These are phyloP conservation scores for Ciconia maguari DNA, from an alignment of 2,113 vertebrate species.

Conservation along the genomic window DNA sequence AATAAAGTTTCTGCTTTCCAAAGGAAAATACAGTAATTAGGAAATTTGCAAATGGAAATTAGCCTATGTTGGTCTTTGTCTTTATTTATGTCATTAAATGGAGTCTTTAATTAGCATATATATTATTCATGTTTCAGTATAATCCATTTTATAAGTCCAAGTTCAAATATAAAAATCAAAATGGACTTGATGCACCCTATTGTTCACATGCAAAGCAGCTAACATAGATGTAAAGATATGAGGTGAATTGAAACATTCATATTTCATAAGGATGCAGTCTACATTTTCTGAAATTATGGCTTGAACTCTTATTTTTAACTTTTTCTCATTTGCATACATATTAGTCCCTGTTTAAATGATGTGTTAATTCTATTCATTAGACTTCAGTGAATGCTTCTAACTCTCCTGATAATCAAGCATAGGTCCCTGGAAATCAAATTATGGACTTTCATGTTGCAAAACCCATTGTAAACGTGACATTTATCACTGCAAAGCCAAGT, in stretches of 20 bases:
- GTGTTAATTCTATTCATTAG: constrained; percentile 74
- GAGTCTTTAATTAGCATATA: constrained; percentile 65
- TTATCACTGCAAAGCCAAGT: constrained; percentile 40
- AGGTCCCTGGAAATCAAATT: constrained; percentile 62
- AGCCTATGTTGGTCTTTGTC: constrained; percentile 19
- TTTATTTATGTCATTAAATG: constrained; percentile 65
- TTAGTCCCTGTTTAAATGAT: constrained; percentile 68
- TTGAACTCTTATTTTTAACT: constrained; percentile 58
- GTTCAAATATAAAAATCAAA: constrained; percentile 63
- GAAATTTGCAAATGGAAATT: constrained; percentile 63
- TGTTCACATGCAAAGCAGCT: constrained; percentile 62
- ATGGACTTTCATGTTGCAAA: constrained; percentile 38
- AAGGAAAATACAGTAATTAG: constrained; percentile 48
- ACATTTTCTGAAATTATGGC: constrained; percentile 50
- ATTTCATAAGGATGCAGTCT: constrained; percentile 50
- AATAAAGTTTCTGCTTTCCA: constrained; percentile 39
- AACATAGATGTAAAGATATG: constrained; percentile 49
- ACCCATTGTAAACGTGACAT: constrained; percentile 53
- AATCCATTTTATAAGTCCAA: constrained; percentile 45
- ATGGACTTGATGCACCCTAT: constrained; percentile 40
- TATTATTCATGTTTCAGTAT: constrained; percentile 63
- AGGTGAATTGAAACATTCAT: constrained; percentile 59
- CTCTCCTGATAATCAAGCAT: constrained; percentile 58
- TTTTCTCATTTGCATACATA: constrained; percentile 72
- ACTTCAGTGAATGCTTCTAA: constrained; percentile 40